A percentile compares a stretch with the other conserved stretches of the same genome.
phyloP scores from a whole-genome alignment of 2,797 vertebrate genomes.

The Columba guinea region DNA sequence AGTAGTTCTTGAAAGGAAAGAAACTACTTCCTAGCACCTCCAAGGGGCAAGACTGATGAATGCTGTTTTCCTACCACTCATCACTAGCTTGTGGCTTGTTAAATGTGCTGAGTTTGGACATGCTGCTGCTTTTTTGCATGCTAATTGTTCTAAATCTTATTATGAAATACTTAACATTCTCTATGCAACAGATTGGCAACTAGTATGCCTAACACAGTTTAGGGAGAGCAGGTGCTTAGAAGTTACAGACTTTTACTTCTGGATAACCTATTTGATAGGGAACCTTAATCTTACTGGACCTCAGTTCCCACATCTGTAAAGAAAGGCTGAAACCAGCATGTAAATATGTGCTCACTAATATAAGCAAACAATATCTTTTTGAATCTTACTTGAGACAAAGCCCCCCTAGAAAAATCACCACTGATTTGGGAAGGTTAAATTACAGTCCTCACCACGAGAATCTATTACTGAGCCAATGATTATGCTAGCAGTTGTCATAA shows the following conservation, averaged over 20 bases:
- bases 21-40: not conserved
- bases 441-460: not conserved
- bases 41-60: not conserved
- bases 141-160: not conserved
- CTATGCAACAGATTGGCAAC: not conserved
- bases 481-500: conserved; percentile 5
- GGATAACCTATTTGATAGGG: not conserved
- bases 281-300: not conserved
- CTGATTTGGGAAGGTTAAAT: conserved; percentile 13
- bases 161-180: not conserved
- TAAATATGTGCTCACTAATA: not conserved
- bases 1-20: not conserved
- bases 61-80: not conserved
- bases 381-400: not conserved
- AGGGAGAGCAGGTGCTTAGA: not conserved
- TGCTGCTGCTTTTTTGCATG: not conserved
- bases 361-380: not conserved
- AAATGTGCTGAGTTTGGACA: not conserved
- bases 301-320: not conserved
- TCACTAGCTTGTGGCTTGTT: not conserved
- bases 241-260: not conserved
- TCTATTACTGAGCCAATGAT: not conserved
- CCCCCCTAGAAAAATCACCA: not conserved
- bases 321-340: not conserved
- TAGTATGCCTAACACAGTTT: not conserved